phyloP scores from a whole-genome alignment of 2,888 invertebrate genomes.

The Habrosyne pyritoides region DNA sequence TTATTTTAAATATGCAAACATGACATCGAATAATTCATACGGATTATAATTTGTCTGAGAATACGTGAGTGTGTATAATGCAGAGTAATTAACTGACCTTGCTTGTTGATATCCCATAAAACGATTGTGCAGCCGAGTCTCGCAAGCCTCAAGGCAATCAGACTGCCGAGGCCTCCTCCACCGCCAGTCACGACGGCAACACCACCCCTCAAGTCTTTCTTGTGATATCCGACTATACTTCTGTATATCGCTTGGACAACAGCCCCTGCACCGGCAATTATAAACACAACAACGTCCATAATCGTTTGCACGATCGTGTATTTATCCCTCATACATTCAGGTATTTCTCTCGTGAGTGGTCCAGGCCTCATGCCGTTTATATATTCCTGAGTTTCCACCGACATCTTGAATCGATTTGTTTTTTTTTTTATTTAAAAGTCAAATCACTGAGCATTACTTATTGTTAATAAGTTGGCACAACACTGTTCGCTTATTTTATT shows the following conservation, averaged over 20 bases:
- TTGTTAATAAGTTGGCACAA: conserved; percentile 16
- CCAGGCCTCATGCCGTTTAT: conserved; percentile 72
- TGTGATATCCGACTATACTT: conserved; percentile 84
- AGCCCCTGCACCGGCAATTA: conserved; percentile 73
- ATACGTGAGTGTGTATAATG: conserved; percentile 25
- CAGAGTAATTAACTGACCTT: conserved; percentile 82
- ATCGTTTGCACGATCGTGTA: conserved; percentile 80
- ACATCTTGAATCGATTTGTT: conserved; percentile 44
- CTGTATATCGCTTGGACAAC: conserved; percentile 84
- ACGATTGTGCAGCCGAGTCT: conserved; percentile 91
- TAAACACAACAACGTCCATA: conserved; percentile 82
- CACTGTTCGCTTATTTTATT: conserved; percentile 21
- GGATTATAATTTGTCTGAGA: conserved; percentile 29
- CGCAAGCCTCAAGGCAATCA: conserved; percentile 89
- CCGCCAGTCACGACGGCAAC: conserved; percentile 95
- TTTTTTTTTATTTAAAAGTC: conserved; percentile 19
- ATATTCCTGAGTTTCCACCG: conserved; percentile 70
- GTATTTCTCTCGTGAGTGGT: conserved; percentile 74
- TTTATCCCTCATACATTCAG: conserved; percentile 77
- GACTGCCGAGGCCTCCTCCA: conserved; percentile 92
- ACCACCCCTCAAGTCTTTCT: conserved; percentile 89
- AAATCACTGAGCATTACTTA: conserved; percentile 52
- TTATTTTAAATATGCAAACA: conserved; percentile 14
- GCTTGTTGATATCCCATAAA: conserved; percentile 94
- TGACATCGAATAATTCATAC: conserved; percentile 26